Percentiles rank a stretch among this genome's conserved stretches.
Conservation (phyloP, 1,140 invertebrate species). For the Drosophila jambulina region DNA sequence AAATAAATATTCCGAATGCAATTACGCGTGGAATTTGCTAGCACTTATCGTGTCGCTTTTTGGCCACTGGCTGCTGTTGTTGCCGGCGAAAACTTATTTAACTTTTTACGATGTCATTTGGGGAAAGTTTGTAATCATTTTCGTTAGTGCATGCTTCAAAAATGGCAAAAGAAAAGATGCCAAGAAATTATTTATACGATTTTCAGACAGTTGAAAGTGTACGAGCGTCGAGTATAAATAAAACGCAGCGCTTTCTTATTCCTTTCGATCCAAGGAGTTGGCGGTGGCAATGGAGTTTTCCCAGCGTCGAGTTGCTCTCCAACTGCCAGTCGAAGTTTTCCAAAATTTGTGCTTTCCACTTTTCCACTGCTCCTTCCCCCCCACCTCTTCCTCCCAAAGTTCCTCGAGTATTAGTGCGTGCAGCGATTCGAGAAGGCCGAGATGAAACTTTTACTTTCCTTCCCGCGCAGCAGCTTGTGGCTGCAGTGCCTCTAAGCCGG, state of each 20-base stretch:
- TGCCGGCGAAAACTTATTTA: constrained; percentile 68
- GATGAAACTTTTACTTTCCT: constrained; percentile 71
- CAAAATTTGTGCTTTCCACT: constrained; percentile 39
- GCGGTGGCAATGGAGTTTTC: constrained; percentile 1
- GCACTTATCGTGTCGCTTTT: constrained; percentile 66
- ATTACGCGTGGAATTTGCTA: constrained; percentile 76
- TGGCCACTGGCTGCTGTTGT: constrained; percentile 32
- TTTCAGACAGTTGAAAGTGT: constrained; percentile 60
- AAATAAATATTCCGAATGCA: constrained; percentile 78
- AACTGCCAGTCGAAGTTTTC: constrained; percentile 60
- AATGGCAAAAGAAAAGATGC: constrained; percentile 60
- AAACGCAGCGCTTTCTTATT: constrained; percentile 26
- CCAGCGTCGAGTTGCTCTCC: constrained; percentile 9
- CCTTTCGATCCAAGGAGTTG: constrained; percentile 15
- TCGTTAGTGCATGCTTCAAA: constrained; percentile 71
- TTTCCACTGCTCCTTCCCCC: not conserved
- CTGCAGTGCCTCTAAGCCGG: not conserved
- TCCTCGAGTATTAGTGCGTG: constrained; percentile 51
- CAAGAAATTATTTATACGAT: constrained; percentile 77
- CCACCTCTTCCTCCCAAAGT: constrained; percentile 2
- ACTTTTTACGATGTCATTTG: constrained; percentile 80
- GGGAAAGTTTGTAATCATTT: constrained; percentile 79
- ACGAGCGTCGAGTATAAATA: constrained; percentile 55
- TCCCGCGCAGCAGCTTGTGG: constrained; percentile 19
- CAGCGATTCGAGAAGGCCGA: constrained; percentile 29